A percentile compares a stretch with the other conserved stretches of the same genome.
phyloP scores from a whole-genome alignment of 2,113 vertebrate species.

The Pitta sordida region DNA sequence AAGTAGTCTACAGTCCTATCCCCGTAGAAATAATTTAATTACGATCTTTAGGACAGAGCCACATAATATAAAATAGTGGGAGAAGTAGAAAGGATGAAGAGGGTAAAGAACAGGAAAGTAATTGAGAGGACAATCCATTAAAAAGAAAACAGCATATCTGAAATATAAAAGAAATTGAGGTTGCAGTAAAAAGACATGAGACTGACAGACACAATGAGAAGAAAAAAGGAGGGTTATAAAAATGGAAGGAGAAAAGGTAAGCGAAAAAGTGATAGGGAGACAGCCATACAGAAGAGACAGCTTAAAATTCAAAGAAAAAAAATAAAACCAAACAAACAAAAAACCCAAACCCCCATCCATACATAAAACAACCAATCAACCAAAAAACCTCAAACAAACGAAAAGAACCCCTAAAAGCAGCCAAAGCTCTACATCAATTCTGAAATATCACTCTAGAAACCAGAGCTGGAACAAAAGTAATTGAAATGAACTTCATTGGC shows the following conservation, averaged over 20 bases:
- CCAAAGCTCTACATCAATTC: not conserved
- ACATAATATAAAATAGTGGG: not conserved
- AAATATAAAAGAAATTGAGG: not conserved
- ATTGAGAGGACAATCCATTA: not conserved
- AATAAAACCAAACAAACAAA: too few relatives aligned
- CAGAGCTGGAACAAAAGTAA: not conserved
- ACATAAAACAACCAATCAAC: not conserved
- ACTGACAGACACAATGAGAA: not conserved
- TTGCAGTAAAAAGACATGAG: not conserved
- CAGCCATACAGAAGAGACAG: accelerated
- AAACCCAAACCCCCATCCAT: not conserved
- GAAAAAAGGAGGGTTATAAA: not conserved
- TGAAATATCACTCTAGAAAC: not conserved
- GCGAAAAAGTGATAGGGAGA: not conserved
- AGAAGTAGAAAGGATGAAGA: not conserved
- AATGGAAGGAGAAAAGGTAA: not conserved
- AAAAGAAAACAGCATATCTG: not conserved
- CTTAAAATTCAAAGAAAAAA: not conserved
- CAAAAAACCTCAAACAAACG: not conserved
- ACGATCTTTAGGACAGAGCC: not conserved
- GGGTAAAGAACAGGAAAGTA: not conserved
- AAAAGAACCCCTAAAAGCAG: not conserved
- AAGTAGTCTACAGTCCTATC: not conserved
- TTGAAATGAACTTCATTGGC: not conserved
- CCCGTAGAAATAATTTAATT: not conserved